Base-by-base conservation (phyloP, 2,888 invertebrate species). In the Scaptomyza caliginosa region DNA sequence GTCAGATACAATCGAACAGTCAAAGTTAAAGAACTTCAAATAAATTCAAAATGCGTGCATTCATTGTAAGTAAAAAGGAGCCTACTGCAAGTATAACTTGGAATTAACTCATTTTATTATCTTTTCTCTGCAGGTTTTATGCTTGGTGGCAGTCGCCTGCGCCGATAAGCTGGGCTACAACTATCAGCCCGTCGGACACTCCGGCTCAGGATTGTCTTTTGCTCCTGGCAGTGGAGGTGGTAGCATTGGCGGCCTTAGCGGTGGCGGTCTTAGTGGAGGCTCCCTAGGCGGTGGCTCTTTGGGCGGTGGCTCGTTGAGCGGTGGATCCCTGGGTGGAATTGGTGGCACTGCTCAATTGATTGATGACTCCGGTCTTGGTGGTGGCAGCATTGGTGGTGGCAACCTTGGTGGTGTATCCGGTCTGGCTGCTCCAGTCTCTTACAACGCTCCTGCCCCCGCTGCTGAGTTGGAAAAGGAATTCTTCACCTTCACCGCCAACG, bases 401-500 rank as follows among this genome's bases (percentile, higher is more conserved):
- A 54, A 39, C 17, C 42, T 59, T 8, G 63, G 70, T 6, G 72
- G 77, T n/a, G 16, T 38, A 11, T 55, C 57, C 30, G 58, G 77
- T 10, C 16, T 76, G 10, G 70, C 58, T 0, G 76, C 86, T 50
- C 88, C 86, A 57, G 89, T 82, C 50, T 70, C 85, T 2, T 90
- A 88, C 75, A 79, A 84, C 26, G 91, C 90, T 28, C 84, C 81
- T 39, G 84, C 82, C 52, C 82, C 76, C 24, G 50, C 88, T 65
- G 88, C 82, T 66, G 84, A 87, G 50, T 70, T 87, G 13, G 83
- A 86, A 52, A 91, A 91, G 73, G 89, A 91, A 67, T 90, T 87
- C 80, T 90, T 84, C 62, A 79, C 87, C 34, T 90, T 84, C 76
- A 78, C 88, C 32, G 91, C 91, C 38, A 89, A 90, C 63, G 90